Base-by-base conservation (phyloP, 2,797 vertebrate genomes). In the Ceryle rudis region DNA sequence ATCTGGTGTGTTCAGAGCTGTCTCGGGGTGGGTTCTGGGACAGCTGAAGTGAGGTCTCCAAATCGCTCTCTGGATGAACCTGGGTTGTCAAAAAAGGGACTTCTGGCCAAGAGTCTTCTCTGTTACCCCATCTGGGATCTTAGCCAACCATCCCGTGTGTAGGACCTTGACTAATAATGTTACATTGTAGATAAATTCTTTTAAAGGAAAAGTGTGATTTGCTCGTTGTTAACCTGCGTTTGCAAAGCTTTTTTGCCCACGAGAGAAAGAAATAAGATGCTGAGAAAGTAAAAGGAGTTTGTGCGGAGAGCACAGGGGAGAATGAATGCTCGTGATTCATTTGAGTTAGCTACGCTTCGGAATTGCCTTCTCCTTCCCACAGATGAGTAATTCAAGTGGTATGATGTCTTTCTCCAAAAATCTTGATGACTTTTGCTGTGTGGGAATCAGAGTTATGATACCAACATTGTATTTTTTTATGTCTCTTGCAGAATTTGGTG, bases 401-500 rank as follows among this genome's bases (percentile, higher is more conserved):
- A 73, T 90, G 79, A 72, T 81, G 74, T 49, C 47, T 81, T 85
- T 79, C 64, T 94, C 66, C 64, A 90, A 33, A 82, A 77, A 54
- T 61, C 60, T 42, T 33, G 11, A 31, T 70, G 46, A 33, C 8
- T 93, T 91, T 62, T 90, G 16, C 60, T 78, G 25, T 86, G 70
- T 95, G 51, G 70, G 58, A 84, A 64, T 93, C 44, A 37, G 54
- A 90, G 54, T 66, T 72, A 22, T 9, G 10, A 46, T 35, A 41
- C 28, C 6, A 64, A 41, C 26, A 4, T 3, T 31, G 41, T 22
- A 37, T 64, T 11, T 52, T 55, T 92, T 31, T 60, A 3, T 54
- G 16, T 92, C 41, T 86, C 23, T 96, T 98, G 62, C 97, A 99
- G 99, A 99, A 97, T 99, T 99, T 97, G 99, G 99, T 28, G 99